Evolutionary conservation across 2,888 invertebrate species (phyloP), one percentile per base, ranked within the genome.

Genomic region (Dicycla oo): DNA sequence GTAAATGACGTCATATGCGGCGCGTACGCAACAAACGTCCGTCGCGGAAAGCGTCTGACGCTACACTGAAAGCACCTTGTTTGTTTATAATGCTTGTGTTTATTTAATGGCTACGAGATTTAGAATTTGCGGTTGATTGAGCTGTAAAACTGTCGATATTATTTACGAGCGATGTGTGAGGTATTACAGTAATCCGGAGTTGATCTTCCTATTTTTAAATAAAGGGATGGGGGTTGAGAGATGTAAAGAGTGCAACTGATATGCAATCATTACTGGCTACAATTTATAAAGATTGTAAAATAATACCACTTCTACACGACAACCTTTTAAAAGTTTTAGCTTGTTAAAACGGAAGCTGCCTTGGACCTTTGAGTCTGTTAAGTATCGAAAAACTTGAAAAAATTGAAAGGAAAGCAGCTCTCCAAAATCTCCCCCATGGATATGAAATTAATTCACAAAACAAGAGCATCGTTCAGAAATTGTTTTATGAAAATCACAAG

Each of bases 51-150:
- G 80, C 86, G 81, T 81, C 77, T 84, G 83, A 85, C 83, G 88
- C 81, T 80, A 85, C 79, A 93, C 93, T 93, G 88, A 85, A 80
- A 69, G 57, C 74, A 69, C 75, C 75, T 75, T 80, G 85, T 84
- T 88, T 90, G 89, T 90, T 89, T 86, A 82, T 82, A 75, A n/a
- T n/a, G 77, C 68, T 72, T 73, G 63, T 60, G 72, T 79, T 87
- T 86, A 85, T 86, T 85, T 84, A 63, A 65, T 63, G 73, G 73
- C 78, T 69, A 71, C 77, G 78, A 81, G 81, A 79, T 86, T 84
- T 78, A 80, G 73, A 78, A 81, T 84, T 81, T 77, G 81, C 77
- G 81, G 79, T 70, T 81, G 83, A 88, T 83, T 86, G 81, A 80
- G 84, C 77, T 60, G 64, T 82, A 82, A 84, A 82, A 78, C 72